A percentile compares a stretch with the other conserved stretches of the same genome.
Evolutionary conservation across 2,113 vertebrate species (phyloP).

Genomic region (Origma solitaria): DNA sequence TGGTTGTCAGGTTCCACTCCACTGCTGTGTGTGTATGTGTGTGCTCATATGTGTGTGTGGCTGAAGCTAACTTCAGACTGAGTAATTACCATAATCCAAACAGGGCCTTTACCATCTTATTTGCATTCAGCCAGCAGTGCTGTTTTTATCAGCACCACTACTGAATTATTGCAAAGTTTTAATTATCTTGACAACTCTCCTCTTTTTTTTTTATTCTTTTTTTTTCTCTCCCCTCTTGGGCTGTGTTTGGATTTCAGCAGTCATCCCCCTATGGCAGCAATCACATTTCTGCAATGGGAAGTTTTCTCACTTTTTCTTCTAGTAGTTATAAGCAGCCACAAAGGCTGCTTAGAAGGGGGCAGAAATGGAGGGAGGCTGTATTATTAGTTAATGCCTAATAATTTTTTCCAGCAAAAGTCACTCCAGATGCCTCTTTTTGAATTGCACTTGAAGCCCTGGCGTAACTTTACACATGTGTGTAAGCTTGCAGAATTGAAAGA

Average conservation of each 20-base stretch:
- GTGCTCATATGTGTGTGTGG: conserved; percentile 68
- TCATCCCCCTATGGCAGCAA: not conserved
- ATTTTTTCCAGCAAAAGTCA: not conserved
- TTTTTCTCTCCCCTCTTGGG: not conserved
- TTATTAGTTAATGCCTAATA: conserved; percentile 11
- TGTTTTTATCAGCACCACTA: conserved; percentile 64
- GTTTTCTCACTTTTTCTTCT: conserved; percentile 5
- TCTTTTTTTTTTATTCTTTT: not conserved
- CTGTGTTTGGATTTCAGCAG: conserved; percentile 50
- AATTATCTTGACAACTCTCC: conserved; percentile 55
- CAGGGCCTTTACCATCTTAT: conserved; percentile 66
- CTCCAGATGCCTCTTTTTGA: not conserved
- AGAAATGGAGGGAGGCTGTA: not conserved
- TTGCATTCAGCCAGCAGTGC: conserved; percentile 70
- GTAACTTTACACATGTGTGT: not conserved
- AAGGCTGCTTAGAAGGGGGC: not conserved
- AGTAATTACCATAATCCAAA: conserved; percentile 79
- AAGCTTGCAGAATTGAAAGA: conserved; percentile 9
- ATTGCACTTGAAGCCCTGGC: not conserved
- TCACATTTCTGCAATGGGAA: not conserved
- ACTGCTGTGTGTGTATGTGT: conserved; percentile 64
- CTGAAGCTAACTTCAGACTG: conserved; percentile 80
- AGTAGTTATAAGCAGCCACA: not conserved
- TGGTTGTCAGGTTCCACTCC: conserved; percentile 73
- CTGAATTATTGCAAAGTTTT: conserved; percentile 59